phyloP scores from a whole-genome alignment of 2,113 vertebrate genomes.

The Osmerus eperlanus region DNA sequence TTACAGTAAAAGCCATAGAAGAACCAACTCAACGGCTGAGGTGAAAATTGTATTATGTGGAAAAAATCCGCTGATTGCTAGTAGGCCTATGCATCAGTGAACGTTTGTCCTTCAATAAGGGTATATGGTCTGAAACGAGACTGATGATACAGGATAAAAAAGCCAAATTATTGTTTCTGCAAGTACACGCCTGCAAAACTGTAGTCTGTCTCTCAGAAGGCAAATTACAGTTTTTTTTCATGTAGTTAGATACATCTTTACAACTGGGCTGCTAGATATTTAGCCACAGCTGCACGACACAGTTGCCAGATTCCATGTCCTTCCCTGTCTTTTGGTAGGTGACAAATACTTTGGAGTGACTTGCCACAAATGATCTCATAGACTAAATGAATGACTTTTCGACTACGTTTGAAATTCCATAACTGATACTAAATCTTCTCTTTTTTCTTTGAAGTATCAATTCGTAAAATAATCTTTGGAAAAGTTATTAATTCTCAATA shows the following conservation, averaged over 20 bases:
- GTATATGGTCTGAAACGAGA: conserved; percentile 3
- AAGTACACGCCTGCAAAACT: conserved; percentile 35
- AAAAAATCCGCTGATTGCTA: conserved; percentile 19
- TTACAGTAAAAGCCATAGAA: conserved; percentile 70
- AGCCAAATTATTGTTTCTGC: conserved; percentile 37
- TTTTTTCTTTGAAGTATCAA: conserved; percentile 29
- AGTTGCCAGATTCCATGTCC: conserved; percentile 21
- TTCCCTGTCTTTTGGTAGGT: conserved; percentile 3
- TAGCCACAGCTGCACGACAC: conserved; percentile 26
- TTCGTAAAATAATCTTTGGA: conserved; percentile 55
- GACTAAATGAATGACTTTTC: conserved; percentile 27
- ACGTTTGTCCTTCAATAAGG: background rate
- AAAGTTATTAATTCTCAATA: conserved; percentile 37
- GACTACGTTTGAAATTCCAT: conserved; percentile 47
- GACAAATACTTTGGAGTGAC: conserved; percentile 27
- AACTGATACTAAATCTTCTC: conserved; percentile 16
- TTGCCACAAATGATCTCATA: conserved; percentile 24
- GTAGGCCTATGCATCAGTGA: conserved; percentile 16
- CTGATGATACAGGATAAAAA: conserved; percentile 31
- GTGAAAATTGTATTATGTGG: background rate
- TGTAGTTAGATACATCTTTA: conserved; percentile 43
- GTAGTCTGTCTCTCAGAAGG: conserved; percentile 25
- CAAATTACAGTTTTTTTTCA: conserved; percentile 24
- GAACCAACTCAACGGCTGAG: conserved; percentile 40
- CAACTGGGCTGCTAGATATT: conserved; percentile 14